Base-by-base conservation (phyloP, 2,797 vertebrate species). In the Ctenosaura bakeri region DNA sequence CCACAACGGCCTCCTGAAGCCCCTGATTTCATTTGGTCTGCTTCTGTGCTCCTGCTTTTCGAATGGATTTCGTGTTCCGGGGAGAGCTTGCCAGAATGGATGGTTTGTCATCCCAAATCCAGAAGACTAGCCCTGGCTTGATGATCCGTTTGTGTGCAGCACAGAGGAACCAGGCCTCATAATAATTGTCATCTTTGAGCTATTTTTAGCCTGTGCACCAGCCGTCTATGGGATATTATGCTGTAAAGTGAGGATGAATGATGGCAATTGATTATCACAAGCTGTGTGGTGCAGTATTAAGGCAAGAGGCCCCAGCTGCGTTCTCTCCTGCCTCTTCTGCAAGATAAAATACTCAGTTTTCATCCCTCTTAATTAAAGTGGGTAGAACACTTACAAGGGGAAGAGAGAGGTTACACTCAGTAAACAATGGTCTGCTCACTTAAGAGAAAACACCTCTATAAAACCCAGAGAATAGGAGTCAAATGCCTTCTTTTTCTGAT, bases 221-320 rank as follows among this genome's bases (percentile, higher is more conserved):
- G 77, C 92, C 92, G 52, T 85, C 89, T 85, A 56, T n/a, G 82
- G 83, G 38, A 3, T 35, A 10, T 59, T 66, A 64, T 24, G 50
- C 92, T 89, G 90, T 88, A 92, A 90, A 96, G 90, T 26, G 90
- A 94, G 93, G 14, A 59, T 92, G 94, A 92, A 64, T 59, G 92
- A 91, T 95, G 92, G 90, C 81, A 89, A 95, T 90, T 88, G 94
- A 88, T 92, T 29, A 83, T 86, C 88, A 35, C 93, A 88, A 90
- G 95, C 94, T 86, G 95, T 52, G 88, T 1, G 0, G 93, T 0
- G 14, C 76, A 24, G 69, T 22, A 12, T 0, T 2, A 1, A 0
- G 66, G 42, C 85, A 59, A 88, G 87, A 3, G 32, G 90, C 74
- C 95, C 90, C 96, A 96, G 95, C 95, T 97, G 96, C 0, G 3